These are phyloP conservation scores for Oscheius sp. DNA, from an alignment of 2,888 invertebrate genomes.

Conservation along the genomic window DNA sequence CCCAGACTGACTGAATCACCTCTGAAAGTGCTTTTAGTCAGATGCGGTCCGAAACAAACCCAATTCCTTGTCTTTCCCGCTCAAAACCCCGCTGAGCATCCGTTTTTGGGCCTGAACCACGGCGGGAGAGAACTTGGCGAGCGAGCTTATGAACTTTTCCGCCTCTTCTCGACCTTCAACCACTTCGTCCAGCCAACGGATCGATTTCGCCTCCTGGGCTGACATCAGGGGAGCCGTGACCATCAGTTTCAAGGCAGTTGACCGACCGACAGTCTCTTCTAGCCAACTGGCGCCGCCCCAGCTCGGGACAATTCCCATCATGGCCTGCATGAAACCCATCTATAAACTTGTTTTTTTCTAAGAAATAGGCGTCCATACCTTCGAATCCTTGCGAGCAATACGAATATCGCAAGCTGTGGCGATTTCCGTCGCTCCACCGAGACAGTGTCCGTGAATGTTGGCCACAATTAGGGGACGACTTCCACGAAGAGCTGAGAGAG, in stretches of 20 bases:
- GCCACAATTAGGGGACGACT: slow-evolving; percentile 46
- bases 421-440: slow-evolving; percentile 58
- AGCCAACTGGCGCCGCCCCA: slow-evolving; percentile 57
- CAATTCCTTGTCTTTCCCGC: slow-evolving; percentile 31
- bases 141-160: slow-evolving; percentile 42
- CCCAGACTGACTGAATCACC: slow-evolving; percentile 47
- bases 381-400: slow-evolving; percentile 45
- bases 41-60: slow-evolving; percentile 8
- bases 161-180: slow-evolving; percentile 48
- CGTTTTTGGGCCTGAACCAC: slow-evolving; percentile 50
- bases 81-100: slow-evolving; percentile 47
- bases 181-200: slow-evolving; percentile 49
- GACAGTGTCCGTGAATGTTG: slow-evolving; percentile 51
- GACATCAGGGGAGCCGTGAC: slow-evolving; percentile 18
- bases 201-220: slow-evolving; percentile 42
- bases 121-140: slow-evolving; percentile 35
- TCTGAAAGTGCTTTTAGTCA: slow-evolving; percentile 12
- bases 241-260: slow-evolving; percentile 35
- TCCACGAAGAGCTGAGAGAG: slow-evolving; percentile 36
- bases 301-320: slow-evolving; percentile 55
- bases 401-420: slow-evolving; percentile 52
- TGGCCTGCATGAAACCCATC: slow-evolving; percentile 53
- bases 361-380: slow-evolving; percentile 3
- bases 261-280: slow-evolving; percentile 32
- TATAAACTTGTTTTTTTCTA: neutral